Evolutionary conservation across 2,888 invertebrate species (phyloP).

Genomic region (Frankliniella intonsa): DNA sequence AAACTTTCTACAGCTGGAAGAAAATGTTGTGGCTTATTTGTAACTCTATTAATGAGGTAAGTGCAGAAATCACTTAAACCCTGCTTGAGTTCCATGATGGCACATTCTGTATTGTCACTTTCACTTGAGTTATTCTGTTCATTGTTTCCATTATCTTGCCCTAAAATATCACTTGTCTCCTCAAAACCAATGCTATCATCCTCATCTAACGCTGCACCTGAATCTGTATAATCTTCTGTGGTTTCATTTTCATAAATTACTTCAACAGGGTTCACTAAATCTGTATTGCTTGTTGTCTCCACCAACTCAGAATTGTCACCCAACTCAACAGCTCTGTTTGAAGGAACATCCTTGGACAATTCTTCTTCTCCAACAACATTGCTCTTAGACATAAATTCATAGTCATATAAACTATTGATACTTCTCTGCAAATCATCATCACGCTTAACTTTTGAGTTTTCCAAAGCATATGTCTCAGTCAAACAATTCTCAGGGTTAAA

Average conservation of each 20-base stretch:
- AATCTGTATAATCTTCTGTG: neutral
- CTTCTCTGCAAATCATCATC: neutral
- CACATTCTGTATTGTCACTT: neutral
- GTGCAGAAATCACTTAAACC: neutral
- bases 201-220: neutral
- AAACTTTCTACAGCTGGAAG: neutral
- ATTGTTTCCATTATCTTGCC: neutral
- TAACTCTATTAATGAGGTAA: neutral
- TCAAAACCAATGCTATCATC: neutral
- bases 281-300: neutral
- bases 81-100: no score
- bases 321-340: neutral
- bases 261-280: neutral
- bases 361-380: neutral
- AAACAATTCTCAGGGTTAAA: neutral
- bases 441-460: neutral
- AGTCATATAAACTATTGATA: conserved; percentile 7
- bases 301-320: neutral
- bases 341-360: neutral
- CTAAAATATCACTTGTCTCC: neutral
- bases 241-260: neutral
- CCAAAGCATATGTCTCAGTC: neutral
- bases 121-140: neutral
- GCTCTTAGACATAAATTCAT: conserved; percentile 5
- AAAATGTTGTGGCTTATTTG: neutral